phyloP scores from a whole-genome alignment of 1,140 invertebrate species.

The Heliconius eleuchia region DNA sequence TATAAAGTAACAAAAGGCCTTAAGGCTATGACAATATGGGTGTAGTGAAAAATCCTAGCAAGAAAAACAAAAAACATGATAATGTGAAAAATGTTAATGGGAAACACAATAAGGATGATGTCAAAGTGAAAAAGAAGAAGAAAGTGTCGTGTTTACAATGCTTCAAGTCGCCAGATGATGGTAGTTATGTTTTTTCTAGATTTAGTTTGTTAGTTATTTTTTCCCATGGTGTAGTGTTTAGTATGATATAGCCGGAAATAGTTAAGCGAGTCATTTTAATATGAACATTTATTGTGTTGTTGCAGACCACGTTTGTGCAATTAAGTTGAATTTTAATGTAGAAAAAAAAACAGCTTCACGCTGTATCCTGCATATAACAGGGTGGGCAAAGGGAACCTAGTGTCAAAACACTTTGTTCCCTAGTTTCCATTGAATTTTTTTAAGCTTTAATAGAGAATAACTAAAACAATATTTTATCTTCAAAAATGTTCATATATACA shows the following conservation, averaged over 20 bases:
- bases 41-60: constrained; percentile 72
- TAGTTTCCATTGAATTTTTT: too few relatives aligned
- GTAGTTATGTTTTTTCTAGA: constrained; percentile 48
- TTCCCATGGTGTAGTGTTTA: not conserved
- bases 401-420: too few relatives aligned
- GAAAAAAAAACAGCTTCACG: not conserved
- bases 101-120: constrained; percentile 64
- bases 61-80: constrained; percentile 61
- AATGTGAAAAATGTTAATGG: constrained; percentile 61
- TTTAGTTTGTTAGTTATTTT: not conserved
- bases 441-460: not conserved
- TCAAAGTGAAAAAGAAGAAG: constrained; percentile 78
- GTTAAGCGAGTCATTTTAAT: not conserved
- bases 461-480: not conserved
- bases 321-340: not conserved
- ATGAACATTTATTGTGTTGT: not conserved
- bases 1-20: constrained; percentile 7
- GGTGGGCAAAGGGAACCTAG: too few relatives aligned
- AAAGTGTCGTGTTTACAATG: constrained; percentile 78
- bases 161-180: constrained; percentile 73
- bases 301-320: not conserved
- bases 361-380: too few relatives aligned
- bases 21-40: constrained; percentile 61
- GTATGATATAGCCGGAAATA: not conserved
- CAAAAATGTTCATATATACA: too few relatives aligned